Evolutionary conservation across 2,113 vertebrate genomes (phyloP).

Genomic region (Chionomys nivalis): DNA sequence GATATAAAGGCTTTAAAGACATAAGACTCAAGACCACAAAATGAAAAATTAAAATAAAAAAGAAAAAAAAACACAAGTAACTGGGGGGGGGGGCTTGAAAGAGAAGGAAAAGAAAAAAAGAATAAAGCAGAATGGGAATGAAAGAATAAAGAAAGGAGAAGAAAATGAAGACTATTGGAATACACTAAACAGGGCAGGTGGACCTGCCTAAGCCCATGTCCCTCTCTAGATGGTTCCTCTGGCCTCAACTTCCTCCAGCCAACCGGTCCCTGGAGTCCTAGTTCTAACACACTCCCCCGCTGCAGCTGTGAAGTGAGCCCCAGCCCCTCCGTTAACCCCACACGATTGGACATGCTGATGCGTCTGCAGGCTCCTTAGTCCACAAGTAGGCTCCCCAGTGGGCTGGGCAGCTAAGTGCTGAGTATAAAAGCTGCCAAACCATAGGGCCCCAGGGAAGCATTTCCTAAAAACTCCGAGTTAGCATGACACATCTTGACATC

Average conservation of each 20-base stretch:
- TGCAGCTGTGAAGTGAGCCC: background rate
- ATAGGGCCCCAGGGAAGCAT: conserved; percentile 48
- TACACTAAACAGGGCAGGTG: background rate
- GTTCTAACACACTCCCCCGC: background rate
- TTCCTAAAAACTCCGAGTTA: conserved; percentile 69
- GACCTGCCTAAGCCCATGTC: background rate
- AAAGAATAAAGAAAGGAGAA: background rate
- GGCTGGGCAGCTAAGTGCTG: conserved; percentile 58
- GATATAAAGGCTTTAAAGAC: conserved; percentile 9
- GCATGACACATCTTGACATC: conserved; percentile 61
- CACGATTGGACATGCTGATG: background rate
- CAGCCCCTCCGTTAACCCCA: background rate
- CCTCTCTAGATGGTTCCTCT: background rate
- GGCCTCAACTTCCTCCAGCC: background rate
- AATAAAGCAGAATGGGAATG: background rate
- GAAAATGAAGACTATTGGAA: background rate
- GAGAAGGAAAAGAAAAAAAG: background rate
- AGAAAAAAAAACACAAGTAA: no score
- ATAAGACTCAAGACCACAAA: conserved; percentile 29
- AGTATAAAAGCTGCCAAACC: conserved; percentile 70
- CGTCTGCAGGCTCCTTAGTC: background rate
- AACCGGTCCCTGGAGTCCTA: background rate
- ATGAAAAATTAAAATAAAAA: background rate
- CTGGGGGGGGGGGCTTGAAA: background rate
- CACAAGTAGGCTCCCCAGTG: background rate